Evolutionary conservation across 64 coral and sea anemone genomes (phyloP), one percentile per base, ranked within the genome.

Genomic region (Stichodactyla mertensii): DNA sequence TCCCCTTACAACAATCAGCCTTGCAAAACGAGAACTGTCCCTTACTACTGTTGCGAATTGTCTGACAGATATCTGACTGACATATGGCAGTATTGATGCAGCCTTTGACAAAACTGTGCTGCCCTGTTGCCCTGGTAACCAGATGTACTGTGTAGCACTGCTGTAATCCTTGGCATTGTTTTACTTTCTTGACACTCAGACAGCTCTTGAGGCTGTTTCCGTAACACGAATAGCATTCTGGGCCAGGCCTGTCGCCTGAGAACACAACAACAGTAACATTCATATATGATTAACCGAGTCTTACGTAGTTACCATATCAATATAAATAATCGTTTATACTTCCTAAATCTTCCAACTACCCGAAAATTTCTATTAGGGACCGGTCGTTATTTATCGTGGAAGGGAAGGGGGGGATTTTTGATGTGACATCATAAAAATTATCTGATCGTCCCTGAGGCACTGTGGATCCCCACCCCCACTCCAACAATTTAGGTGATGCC

Each of bases 11-110:
- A 14, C 69, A 74, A 19, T 74, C 69, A 74, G 69, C 69, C 69
- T 74, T 31, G 26, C 69, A 74, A 2, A 31, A 74, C 10, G 69
- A 74, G 69, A 74, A 27, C 7, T 10, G 2, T 31, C 69, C 69
- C 10, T 74, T 74, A 12, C 69, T 74, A 31, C 8, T 74, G 12
- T 74, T 74, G 24, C 16, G 69, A 10, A 74, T 74, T 10, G 23
- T 74, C 69, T 74, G 69, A 14, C 69, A 74, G 23, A 74, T 74
- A 74, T 74, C 69, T 13, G 69, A 74, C 24, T 74, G 23, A 74
- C 69, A 74, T 26, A 11, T 31, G n/a, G 69, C 69, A 11, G 16
- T 74, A 23, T 14, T 74, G 10, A 74, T 74, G 24, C 69, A 74
- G 7, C 69, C 69, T 74, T 74, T 74, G 24, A 74, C 69, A 31